Conservation (phyloP, 2,113 vertebrate species). For the Glaucomys volans region DNA sequence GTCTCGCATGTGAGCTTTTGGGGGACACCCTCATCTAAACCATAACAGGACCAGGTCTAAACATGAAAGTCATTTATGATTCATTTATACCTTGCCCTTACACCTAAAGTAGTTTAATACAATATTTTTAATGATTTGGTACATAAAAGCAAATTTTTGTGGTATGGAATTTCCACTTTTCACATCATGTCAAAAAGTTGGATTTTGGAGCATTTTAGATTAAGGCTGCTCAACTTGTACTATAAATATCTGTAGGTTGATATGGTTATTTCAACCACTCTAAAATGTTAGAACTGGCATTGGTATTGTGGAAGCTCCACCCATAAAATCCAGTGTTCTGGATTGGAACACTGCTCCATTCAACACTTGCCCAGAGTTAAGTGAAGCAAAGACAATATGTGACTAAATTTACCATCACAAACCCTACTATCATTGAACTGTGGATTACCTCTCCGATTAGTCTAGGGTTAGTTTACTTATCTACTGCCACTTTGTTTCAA, state of each 20-base stretch:
- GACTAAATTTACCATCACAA: not conserved
- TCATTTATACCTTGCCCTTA: not conserved
- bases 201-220: not conserved
- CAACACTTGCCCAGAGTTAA: not conserved
- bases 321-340: not conserved
- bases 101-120: not conserved
- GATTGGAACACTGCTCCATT: not conserved
- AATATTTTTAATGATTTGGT: not conserved
- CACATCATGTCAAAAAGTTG: not conserved
- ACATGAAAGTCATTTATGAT: not conserved
- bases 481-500: not conserved
- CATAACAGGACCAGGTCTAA: not conserved
- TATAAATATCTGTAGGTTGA: not conserved
- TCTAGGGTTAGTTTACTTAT: not conserved
- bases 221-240: not conserved
- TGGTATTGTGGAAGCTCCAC: not conserved
- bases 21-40: too few relatives aligned
- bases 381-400: not conserved
- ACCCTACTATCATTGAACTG: not conserved
- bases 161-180: not conserved
- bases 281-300: not conserved
- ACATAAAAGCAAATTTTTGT: not conserved
- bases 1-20: too few relatives aligned
- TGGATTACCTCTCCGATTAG: not conserved
- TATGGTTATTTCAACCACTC: not conserved